Conservation (phyloP, 2,888 invertebrate species). For the Boloria selene region DNA sequence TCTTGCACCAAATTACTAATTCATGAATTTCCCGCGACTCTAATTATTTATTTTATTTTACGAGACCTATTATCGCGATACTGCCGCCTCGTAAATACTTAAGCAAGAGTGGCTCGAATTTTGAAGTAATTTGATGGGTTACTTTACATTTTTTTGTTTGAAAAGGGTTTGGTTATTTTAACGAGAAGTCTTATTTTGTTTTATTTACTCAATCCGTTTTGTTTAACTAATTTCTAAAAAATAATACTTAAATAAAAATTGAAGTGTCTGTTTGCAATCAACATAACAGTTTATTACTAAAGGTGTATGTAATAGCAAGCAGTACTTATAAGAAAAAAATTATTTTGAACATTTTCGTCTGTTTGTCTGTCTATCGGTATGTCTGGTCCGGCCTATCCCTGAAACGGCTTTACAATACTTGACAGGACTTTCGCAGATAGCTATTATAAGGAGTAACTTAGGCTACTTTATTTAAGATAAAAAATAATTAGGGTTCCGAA, state of each 20-base stretch:
- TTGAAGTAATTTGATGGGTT: constrained; percentile 46
- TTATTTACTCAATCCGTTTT: neutral
- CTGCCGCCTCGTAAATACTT: constrained; percentile 72
- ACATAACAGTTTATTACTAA: too few relatives aligned
- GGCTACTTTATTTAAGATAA: too few relatives aligned
- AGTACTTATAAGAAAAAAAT: too few relatives aligned
- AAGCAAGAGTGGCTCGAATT: constrained; percentile 52
- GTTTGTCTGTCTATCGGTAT: too few relatives aligned
- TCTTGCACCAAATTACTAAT: constrained; percentile 73
- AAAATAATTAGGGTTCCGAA: too few relatives aligned
- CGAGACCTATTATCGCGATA: constrained; percentile 73
- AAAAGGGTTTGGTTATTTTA: neutral
- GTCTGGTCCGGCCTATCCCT: too few relatives aligned
- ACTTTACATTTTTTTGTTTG: constrained; percentile 33
- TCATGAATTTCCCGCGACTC: constrained; percentile 70
- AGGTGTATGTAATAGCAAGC: too few relatives aligned
- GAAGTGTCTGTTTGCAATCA: too few relatives aligned
- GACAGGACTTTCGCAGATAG: too few relatives aligned
- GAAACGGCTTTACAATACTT: too few relatives aligned
- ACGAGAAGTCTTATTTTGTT: neutral
- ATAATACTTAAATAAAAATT: neutral
- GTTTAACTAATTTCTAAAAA: neutral
- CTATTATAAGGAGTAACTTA: too few relatives aligned
- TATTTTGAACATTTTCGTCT: too few relatives aligned
- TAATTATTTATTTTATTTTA: constrained; percentile 82